These are phyloP conservation scores for Periophthalmus modestus DNA, from an alignment of 2,113 vertebrate species.

Conservation along the genomic window DNA sequence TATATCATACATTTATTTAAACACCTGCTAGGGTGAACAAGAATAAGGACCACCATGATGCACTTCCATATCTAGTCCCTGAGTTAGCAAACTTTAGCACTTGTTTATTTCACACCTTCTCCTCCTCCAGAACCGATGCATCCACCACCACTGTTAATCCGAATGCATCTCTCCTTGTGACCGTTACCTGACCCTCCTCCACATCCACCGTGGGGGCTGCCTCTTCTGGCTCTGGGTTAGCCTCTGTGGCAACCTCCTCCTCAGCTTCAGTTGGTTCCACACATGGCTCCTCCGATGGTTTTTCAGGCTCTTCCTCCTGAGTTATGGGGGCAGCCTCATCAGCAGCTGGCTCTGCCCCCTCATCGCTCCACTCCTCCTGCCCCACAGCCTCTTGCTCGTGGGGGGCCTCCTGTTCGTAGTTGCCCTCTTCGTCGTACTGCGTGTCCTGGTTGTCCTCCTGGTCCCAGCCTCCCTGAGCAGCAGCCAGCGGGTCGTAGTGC, in stretches of 20 bases:
- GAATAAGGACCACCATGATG: neutral
- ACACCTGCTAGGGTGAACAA: no score
- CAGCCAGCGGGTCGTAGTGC: slow-evolving; percentile 39
- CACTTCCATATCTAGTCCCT: neutral
- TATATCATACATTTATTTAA: no score
- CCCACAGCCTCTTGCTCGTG: slow-evolving; percentile 40
- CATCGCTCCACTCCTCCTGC: slow-evolving; percentile 58
- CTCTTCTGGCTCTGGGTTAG: slow-evolving; percentile 45
- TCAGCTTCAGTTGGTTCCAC: neutral
- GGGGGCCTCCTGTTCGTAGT: slow-evolving; percentile 68
- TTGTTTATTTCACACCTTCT: neutral
- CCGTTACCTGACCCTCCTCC: slow-evolving; percentile 75
- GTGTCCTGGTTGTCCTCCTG: slow-evolving; percentile 56
- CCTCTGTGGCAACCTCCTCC: slow-evolving; percentile 43
- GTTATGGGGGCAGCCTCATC: slow-evolving; percentile 29
- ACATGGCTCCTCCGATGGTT: slow-evolving; percentile 17
- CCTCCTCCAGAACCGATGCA: slow-evolving; percentile 58
- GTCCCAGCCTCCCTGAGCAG: slow-evolving; percentile 54
- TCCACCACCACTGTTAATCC: slow-evolving; percentile 48
- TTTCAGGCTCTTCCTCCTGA: slow-evolving; percentile 45
- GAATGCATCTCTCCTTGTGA: slow-evolving; percentile 67
- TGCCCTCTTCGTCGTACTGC: slow-evolving; percentile 29
- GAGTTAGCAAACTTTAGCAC: no score
- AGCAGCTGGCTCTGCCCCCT: slow-evolving; percentile 26
- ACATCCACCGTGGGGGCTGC: slow-evolving; percentile 51